Evolutionary conservation across 2,888 invertebrate genomes (phyloP).

Genomic region (Camptogramma bilineatum): DNA sequence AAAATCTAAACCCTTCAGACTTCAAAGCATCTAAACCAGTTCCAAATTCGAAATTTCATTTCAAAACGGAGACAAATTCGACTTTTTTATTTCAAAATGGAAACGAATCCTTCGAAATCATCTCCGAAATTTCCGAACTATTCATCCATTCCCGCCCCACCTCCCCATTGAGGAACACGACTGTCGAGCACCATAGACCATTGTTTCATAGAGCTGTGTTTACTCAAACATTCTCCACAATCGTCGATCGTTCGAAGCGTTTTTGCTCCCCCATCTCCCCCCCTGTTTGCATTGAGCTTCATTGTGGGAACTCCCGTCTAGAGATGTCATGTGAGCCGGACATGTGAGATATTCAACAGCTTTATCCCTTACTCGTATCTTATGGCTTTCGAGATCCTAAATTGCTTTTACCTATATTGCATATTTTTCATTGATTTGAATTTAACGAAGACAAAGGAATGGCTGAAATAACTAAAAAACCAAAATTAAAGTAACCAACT

Average conservation of each 20-base stretch:
- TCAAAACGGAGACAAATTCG: not conserved
- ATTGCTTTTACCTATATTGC: too few relatives aligned
- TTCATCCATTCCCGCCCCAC: slow-evolving; percentile 1
- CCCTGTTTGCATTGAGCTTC: slow-evolving; percentile 63
- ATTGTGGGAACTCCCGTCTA: slow-evolving; percentile 27
- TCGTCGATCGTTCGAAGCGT: slow-evolving; percentile 60
- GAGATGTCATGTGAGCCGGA: slow-evolving; percentile 18
- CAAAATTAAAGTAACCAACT: too few relatives aligned
- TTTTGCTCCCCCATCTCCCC: slow-evolving; percentile 63
- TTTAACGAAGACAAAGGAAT: too few relatives aligned
- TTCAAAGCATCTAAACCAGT: too few relatives aligned
- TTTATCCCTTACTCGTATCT: not conserved
- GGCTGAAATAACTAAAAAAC: too few relatives aligned
- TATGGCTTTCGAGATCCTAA: too few relatives aligned
- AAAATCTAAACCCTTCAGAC: too few relatives aligned
- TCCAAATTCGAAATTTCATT: not conserved
- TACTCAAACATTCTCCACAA: slow-evolving; percentile 61
- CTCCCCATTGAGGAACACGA: slow-evolving; percentile 8
- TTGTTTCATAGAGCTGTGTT: slow-evolving; percentile 48
- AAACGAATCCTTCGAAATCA: slow-evolving; percentile 4
- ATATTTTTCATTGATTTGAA: too few relatives aligned
- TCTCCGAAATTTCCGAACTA: slow-evolving; percentile 13
- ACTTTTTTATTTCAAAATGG: not conserved
- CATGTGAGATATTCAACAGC: not conserved
- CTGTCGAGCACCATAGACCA: slow-evolving; percentile 18